A percentile compares a stretch with the other conserved stretches of the same genome.
Evolutionary conservation across 1,140 invertebrate genomes (phyloP).

Genomic region (Drosophila bocki): DNA sequence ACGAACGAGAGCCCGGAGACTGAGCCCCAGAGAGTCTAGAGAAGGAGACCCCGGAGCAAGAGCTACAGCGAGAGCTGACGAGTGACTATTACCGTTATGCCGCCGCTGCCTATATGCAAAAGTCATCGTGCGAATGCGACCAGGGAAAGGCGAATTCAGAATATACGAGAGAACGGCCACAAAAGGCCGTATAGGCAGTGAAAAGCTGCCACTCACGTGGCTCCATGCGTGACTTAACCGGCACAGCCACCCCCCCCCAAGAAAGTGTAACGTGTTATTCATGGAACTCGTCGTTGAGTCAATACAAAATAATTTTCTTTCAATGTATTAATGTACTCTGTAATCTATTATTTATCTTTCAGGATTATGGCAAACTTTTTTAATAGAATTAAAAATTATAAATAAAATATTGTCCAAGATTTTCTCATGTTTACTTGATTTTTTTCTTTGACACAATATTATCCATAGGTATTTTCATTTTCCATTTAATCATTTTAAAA

Average conservation of each 20-base stretch:
- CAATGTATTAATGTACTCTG: neutral
- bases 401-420: no score
- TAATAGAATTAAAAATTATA: no score
- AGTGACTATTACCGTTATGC: slow-evolving; percentile 31
- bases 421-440: no score
- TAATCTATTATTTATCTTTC: no score
- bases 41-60: neutral
- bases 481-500: neutral
- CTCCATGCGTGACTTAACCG: slow-evolving; percentile 30
- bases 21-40: neutral
- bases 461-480: no score
- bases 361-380: no score
- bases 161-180: slow-evolving; percentile 5
- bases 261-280: neutral
- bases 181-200: slow-evolving; percentile 31
- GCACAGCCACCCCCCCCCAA: slow-evolving; percentile 1
- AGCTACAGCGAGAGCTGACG: neutral
- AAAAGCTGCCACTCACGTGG: slow-evolving; percentile 39
- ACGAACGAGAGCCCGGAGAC: neutral
- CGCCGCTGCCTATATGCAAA: slow-evolving; percentile 1
- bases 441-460: no score
- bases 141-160: slow-evolving; percentile 2
- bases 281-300: neutral
- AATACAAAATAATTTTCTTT: neutral
- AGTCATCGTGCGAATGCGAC: slow-evolving; percentile 15